phyloP scores from a whole-genome alignment of 2,113 vertebrate genomes.

The Erinaceus europaeus region DNA sequence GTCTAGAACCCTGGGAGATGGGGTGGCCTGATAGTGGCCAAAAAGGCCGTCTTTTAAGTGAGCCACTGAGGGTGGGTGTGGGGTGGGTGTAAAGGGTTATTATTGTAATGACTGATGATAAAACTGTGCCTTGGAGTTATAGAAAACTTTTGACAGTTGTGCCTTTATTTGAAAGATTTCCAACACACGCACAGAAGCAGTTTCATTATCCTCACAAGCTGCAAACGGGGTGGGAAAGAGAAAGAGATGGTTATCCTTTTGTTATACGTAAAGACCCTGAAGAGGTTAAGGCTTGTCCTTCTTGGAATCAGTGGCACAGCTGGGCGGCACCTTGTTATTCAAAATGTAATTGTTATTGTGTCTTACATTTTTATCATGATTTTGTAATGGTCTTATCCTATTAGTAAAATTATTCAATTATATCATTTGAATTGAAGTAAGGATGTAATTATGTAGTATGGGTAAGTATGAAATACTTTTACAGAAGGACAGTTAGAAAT shows the following conservation, averaged over 20 bases:
- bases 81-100: no score
- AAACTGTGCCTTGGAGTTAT: background rate
- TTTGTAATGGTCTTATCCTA: background rate
- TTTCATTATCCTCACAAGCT: background rate
- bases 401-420: background rate
- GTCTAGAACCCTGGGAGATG: no score
- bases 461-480: background rate
- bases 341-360: background rate
- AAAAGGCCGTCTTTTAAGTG: no score
- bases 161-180: background rate
- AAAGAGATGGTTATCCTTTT: background rate
- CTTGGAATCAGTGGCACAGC: background rate
- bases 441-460: background rate
- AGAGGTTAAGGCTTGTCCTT: background rate
- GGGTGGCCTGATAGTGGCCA: no score
- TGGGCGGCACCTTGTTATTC: background rate
- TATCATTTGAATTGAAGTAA: background rate
- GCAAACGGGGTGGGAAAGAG: background rate
- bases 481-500: background rate
- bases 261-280: background rate
- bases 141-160: background rate
- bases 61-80: no score
- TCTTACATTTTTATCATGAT: background rate
- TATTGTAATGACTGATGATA: background rate
- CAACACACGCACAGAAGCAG: no score